Conservation (phyloP, 2,113 vertebrate species). For the Piprites chloris region DNA sequence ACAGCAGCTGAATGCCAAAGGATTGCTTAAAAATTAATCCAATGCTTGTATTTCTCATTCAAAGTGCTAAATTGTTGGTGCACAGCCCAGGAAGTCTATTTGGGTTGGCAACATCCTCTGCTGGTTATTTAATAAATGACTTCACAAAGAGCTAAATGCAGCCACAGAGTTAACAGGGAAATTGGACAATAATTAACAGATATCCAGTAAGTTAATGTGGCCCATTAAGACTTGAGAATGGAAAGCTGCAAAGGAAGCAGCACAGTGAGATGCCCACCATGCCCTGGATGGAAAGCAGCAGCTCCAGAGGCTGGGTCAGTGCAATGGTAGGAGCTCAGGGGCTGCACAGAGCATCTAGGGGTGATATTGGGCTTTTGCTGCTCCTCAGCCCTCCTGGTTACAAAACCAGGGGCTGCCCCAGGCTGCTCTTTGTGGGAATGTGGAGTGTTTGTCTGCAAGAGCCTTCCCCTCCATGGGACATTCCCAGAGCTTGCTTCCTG, state of each 20-base stretch:
- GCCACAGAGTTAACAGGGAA: background rate
- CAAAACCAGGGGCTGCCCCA: background rate
- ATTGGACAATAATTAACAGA: background rate
- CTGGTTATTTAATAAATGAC: background rate
- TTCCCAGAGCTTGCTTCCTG: background rate
- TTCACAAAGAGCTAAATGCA: background rate
- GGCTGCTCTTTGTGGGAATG: background rate
- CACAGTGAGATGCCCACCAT: background rate
- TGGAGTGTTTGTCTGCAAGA: accelerated
- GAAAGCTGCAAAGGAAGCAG: background rate
- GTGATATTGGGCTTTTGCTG: background rate
- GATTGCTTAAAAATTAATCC: background rate
- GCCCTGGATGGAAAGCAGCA: background rate
- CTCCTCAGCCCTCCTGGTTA: background rate
- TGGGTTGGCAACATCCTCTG: background rate
- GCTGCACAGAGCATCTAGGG: accelerated
- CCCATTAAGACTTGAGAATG: accelerated
- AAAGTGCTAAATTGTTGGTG: background rate
- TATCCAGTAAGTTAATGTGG: accelerated
- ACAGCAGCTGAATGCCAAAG: background rate
- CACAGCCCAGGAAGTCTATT: background rate
- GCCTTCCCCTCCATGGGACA: background rate
- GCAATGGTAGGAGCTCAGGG: background rate
- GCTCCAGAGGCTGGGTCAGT: background rate
- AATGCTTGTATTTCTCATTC: background rate